These are phyloP conservation scores for Galaxias olidus DNA, from an alignment of 2,797 vertebrate genomes.

Conservation along the genomic window DNA sequence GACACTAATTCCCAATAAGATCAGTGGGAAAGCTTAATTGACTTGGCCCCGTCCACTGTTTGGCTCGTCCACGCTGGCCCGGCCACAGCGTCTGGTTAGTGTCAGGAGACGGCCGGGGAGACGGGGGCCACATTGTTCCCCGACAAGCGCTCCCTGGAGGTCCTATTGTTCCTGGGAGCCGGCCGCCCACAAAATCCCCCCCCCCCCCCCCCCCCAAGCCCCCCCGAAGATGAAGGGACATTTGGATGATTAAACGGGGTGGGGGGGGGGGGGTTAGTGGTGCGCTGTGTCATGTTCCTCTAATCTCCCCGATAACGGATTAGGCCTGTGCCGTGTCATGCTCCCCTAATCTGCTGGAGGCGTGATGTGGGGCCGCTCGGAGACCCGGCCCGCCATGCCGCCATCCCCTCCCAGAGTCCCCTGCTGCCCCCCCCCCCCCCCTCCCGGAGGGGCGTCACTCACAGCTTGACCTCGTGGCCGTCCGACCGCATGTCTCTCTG, in stretches of 20 bases:
- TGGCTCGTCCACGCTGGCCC: constrained; percentile 48
- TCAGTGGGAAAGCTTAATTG: constrained; percentile 61
- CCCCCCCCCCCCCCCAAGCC: constrained; percentile 13
- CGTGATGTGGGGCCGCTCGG: constrained; percentile 37
- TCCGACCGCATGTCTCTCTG: constrained; percentile 21
- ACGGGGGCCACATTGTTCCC: constrained; percentile 42
- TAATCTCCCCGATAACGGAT: constrained; percentile 75
- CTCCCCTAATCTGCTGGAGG: constrained; percentile 56
- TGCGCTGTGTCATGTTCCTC: constrained; percentile 64
- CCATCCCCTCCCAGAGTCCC: constrained; percentile 32
- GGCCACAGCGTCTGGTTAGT: constrained; percentile 59
- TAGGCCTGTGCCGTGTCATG: constrained; percentile 59
- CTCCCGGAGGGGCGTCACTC: constrained; percentile 28
- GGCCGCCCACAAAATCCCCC: not conserved
- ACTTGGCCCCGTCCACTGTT: constrained; percentile 49
- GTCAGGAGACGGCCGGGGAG: constrained; percentile 47
- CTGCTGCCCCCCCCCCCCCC: constrained; percentile 15
- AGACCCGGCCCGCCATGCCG: constrained; percentile 19
- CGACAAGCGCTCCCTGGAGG: constrained; percentile 45
- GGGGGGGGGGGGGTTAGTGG: constrained; percentile 60
- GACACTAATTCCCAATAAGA: constrained; percentile 43
- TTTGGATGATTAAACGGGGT: constrained; percentile 70
- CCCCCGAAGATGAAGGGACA: constrained; percentile 58
- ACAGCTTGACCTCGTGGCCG: constrained; percentile 41
- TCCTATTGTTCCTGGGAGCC: constrained; percentile 46